These are phyloP conservation scores for Microplitis deprimator DNA, from an alignment of 2,888 invertebrate species.

Conservation along the genomic window DNA sequence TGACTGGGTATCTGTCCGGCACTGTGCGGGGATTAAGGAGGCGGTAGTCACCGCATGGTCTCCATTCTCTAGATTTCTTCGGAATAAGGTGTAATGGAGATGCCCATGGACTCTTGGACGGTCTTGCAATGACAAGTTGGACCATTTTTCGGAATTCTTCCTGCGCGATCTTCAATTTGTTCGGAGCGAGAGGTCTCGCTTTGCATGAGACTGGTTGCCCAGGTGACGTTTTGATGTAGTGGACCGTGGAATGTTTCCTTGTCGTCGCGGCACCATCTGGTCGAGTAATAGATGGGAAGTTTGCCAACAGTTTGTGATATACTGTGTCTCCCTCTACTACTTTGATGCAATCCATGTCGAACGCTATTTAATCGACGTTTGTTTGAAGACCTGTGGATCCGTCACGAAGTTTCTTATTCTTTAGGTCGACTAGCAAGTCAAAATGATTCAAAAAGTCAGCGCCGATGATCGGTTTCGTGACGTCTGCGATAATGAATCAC, in stretches of 20 bases:
- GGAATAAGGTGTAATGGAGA: conserved; percentile 56
- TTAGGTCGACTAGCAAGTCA: conserved; percentile 54
- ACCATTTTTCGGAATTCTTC: conserved; percentile 60
- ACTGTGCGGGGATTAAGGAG: conserved; percentile 54
- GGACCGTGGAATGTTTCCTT: conserved; percentile 49
- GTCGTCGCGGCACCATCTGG: conserved; percentile 23
- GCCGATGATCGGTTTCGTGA: conserved; percentile 62
- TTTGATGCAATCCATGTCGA: too few relatives aligned
- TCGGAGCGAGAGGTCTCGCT: conserved; percentile 55
- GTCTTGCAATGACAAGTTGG: conserved; percentile 50
- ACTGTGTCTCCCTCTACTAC: too few relatives aligned
- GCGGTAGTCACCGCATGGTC: conserved; percentile 53
- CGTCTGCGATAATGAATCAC: conserved; percentile 61
- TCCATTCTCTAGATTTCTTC: conserved; percentile 56
- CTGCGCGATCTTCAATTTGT: conserved; percentile 55
- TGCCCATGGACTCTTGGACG: conserved; percentile 56
- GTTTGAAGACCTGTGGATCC: conserved; percentile 12
- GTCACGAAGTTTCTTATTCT: conserved; percentile 49
- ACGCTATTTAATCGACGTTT: too few relatives aligned
- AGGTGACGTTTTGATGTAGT: conserved; percentile 54
- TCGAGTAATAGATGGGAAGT: conserved; percentile 33
- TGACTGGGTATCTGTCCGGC: conserved; percentile 58
- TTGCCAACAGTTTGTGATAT: too few relatives aligned
- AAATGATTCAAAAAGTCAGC: too few relatives aligned
- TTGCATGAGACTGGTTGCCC: conserved; percentile 53